Conservation (phyloP, 1,140 invertebrate genomes). For the Popillia japonica region DNA sequence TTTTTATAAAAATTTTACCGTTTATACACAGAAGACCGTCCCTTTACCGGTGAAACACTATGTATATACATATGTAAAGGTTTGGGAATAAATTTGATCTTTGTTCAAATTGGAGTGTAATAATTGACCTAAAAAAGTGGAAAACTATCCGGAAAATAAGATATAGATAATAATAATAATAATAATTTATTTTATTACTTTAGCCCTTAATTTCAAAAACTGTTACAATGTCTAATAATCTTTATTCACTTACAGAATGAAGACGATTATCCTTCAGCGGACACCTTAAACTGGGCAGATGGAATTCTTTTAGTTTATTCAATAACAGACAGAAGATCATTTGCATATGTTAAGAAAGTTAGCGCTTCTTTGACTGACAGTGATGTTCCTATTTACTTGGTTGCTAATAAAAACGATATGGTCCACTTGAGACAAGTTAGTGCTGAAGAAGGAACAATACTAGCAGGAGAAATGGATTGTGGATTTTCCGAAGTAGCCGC, state of each 20-base stretch:
- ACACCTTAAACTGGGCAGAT: conserved; percentile 88
- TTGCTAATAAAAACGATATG: conserved; percentile 93
- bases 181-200: no score
- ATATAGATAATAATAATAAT: no score
- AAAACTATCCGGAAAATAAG: no score
- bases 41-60: no score
- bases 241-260: conserved; percentile 62
- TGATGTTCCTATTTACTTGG: conserved; percentile 78
- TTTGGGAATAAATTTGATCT: no score
- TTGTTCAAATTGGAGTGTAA: no score
- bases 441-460: conserved; percentile 85
- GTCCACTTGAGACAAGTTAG: conserved; percentile 90
- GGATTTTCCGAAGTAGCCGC: conserved; percentile 90
- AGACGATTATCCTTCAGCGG: conserved; percentile 79
- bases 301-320: conserved; percentile 89
- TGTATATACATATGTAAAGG: no score
- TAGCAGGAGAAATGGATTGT: conserved; percentile 88
- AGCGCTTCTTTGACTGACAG: conserved; percentile 75
- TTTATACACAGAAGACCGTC: no score
- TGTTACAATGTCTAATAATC: background rate
- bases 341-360: conserved; percentile 82
- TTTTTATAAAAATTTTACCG: no score
- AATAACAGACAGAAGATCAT: conserved; percentile 87
- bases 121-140: no score
- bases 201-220: no score